These are phyloP conservation scores for Coenobita brevimanus DNA, from an alignment of 1,140 invertebrate genomes.

Conservation along the genomic window DNA sequence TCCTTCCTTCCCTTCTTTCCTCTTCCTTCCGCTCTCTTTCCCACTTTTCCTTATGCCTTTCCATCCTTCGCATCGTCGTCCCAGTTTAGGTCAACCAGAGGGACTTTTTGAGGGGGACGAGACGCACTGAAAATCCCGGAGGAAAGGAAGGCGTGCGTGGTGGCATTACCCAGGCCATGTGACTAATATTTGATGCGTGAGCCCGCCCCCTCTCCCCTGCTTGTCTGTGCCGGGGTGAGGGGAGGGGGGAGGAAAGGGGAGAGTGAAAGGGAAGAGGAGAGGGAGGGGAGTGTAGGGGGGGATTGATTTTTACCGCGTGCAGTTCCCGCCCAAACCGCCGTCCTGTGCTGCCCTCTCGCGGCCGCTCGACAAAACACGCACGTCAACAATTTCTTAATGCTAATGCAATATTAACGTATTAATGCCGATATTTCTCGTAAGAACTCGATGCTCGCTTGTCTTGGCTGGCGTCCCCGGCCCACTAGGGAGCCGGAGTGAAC, in stretches of 20 bases:
- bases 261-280: too few species aligned
- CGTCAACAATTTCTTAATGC: slow-evolving; percentile 61
- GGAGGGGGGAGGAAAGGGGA: too few species aligned
- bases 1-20: too few species aligned
- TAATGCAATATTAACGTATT: slow-evolving; percentile 66
- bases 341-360: slow-evolving; percentile 64
- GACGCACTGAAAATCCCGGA: not conserved
- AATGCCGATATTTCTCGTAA: slow-evolving; percentile 59
- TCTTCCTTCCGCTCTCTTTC: too few species aligned
- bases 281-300: slow-evolving; percentile 7
- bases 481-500: too few species aligned
- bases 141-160: slow-evolving; percentile 21
- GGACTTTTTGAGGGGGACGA: too few species aligned
- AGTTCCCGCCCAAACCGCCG: slow-evolving; percentile 65
- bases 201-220: slow-evolving; percentile 54
- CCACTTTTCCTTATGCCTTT: too few species aligned
- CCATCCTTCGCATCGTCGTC: too few species aligned
- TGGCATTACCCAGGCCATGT: slow-evolving; percentile 47
- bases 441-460: slow-evolving; percentile 27
- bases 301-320: slow-evolving; percentile 63
- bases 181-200: slow-evolving; percentile 65
- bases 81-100: not conserved
- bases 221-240: not conserved
- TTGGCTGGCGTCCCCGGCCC: too few species aligned
- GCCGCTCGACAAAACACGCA: slow-evolving; percentile 35